Conservation (phyloP, 37 sponge, comb jelly and placozoan genomes). For the Aphrocallistes beatrix region DNA sequence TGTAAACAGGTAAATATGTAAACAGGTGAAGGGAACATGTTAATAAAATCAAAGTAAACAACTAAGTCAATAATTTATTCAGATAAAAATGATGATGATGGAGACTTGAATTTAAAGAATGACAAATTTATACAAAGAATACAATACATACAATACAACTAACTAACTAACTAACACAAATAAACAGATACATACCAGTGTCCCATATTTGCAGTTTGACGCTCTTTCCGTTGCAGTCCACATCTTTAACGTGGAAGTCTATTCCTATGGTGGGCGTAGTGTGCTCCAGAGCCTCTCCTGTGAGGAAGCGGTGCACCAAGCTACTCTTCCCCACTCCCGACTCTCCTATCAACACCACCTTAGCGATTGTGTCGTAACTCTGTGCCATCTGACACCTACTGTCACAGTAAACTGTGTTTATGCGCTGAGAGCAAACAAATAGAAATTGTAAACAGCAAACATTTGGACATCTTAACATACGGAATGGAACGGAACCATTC, state of each 20-base stretch:
- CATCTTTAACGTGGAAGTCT: slow-evolving; percentile 5
- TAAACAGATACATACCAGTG: neutral
- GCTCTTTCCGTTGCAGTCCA: slow-evolving; percentile 1
- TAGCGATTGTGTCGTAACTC: neutral
- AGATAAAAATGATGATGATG: too few relatives aligned
- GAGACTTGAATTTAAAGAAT: too few relatives aligned
- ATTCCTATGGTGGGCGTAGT: neutral
- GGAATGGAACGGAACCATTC: too few relatives aligned
- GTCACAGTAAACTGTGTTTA: too few relatives aligned
- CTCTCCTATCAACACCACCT: neutral
- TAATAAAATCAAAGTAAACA: neutral
- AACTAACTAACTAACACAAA: neutral
- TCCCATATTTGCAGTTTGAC: slow-evolving; percentile 4
- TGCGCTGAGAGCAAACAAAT: too few relatives aligned
- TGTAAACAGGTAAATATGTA: neutral
- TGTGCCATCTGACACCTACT: slow-evolving; percentile 3
- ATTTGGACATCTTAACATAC: too few relatives aligned
- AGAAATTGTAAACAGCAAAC: too few relatives aligned
- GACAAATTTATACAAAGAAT: too few relatives aligned
- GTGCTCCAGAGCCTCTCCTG: neutral
- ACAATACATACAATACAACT: too few relatives aligned
- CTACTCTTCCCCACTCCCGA: neutral
- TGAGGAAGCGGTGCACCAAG: neutral
- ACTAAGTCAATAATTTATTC: neutral
- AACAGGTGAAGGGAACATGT: neutral